A percentile compares a stretch with the other conserved stretches of the same genome.
Evolutionary conservation across 2,113 vertebrate genomes (phyloP).

Genomic region (Stercorarius parasiticus): DNA sequence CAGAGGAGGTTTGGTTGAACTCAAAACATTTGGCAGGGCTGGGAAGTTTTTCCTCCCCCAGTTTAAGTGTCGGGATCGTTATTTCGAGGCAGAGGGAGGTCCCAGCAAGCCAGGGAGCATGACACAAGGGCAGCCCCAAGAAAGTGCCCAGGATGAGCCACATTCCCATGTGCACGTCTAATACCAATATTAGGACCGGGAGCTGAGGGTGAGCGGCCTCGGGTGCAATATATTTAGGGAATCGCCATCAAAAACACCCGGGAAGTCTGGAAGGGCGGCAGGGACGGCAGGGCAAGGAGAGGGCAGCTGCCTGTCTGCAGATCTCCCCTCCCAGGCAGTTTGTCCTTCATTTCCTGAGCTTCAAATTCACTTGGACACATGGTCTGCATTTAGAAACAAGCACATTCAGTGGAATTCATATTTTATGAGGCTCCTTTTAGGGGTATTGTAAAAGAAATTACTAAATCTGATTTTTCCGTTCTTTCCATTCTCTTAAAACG

Average conservation of each 20-base stretch:
- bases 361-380: constrained; percentile 52
- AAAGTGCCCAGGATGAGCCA: background rate
- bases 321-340: background rate
- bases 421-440: constrained; percentile 64
- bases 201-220: background rate
- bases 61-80: rapidly evolving
- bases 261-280: background rate
- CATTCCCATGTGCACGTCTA: rapidly evolving
- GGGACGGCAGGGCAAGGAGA: background rate
- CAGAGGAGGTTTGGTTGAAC: background rate
- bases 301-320: constrained; percentile 3
- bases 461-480: constrained; percentile 9
- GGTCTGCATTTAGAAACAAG: constrained; percentile 66
- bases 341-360: constrained; percentile 53
- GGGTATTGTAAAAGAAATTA: constrained; percentile 34
- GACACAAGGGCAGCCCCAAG: background rate
- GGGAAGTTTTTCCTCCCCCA: background rate
- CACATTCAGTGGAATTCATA: constrained; percentile 29
- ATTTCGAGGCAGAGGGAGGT: rapidly evolving
- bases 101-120: background rate
- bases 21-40: background rate
- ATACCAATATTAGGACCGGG: rapidly evolving
- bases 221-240: background rate
- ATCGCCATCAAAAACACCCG: background rate
- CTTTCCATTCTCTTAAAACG: constrained; percentile 13